Evolutionary conservation across 92 coral and sea anemone species (phyloP).

Genomic region (Zoanthus gigantus): DNA sequence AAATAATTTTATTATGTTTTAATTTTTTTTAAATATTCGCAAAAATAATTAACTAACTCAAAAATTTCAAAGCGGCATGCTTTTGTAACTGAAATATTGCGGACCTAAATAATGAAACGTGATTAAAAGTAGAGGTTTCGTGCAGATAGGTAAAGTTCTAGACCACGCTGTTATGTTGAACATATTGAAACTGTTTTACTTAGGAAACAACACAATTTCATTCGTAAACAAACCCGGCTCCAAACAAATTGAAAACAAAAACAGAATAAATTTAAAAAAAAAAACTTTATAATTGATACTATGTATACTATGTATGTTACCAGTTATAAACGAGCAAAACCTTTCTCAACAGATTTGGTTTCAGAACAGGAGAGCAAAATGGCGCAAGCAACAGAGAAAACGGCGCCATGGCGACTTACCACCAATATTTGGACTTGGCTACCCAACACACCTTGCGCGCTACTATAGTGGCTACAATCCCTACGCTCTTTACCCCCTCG

Average conservation of each 20-base stretch:
- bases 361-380: conserved; percentile 90
- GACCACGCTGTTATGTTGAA: not conserved
- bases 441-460: conserved; percentile 85
- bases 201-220: not conserved
- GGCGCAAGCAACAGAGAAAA: conserved; percentile 91
- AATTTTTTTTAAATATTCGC: too few species aligned
- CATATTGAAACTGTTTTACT: not conserved
- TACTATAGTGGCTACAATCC: conserved; percentile 76
- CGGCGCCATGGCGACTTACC: conserved; percentile 80
- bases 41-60: too few species aligned
- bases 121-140: too few species aligned
- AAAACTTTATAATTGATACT: too few species aligned
- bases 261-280: too few species aligned
- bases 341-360: conserved; percentile 79
- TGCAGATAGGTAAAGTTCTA: too few species aligned
- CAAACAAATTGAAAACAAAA: not conserved
- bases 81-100: too few species aligned
- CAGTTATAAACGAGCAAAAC: not conserved
- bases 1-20: too few species aligned
- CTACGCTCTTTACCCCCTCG: conserved; percentile 66
- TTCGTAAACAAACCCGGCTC: not conserved
- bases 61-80: too few species aligned
- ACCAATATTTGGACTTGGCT: conserved; percentile 80
- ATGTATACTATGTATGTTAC: not conserved
- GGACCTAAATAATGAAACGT: too few species aligned